phyloP scores from a whole-genome alignment of 2,888 invertebrate genomes.

The Conomelus anceps region DNA sequence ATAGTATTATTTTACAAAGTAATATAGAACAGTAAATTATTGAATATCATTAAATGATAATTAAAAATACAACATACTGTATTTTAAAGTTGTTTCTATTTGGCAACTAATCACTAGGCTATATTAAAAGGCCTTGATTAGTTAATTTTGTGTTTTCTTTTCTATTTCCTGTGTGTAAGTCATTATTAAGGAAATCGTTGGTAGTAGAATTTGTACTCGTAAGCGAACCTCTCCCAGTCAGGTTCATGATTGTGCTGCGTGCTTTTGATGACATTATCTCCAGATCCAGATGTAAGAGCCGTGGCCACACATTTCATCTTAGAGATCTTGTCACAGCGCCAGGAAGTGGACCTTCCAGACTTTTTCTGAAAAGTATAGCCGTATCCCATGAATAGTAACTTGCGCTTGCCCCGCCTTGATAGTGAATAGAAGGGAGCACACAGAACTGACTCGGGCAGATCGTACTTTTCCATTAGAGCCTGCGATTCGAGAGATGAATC shows the following conservation, averaged over 20 bases:
- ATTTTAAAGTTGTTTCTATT: no score
- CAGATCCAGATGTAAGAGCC: background rate
- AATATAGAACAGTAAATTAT: no score
- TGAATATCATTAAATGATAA: no score
- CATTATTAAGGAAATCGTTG: no score
- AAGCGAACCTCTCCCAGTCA: background rate
- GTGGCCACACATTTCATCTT: background rate
- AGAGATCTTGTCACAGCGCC: background rate
- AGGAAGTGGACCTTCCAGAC: background rate
- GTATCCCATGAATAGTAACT: background rate
- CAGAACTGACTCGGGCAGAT: background rate
- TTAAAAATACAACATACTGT: no score
- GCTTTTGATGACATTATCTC: background rate
- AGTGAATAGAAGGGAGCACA: background rate
- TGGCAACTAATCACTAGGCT: no score
- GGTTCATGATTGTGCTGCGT: background rate
- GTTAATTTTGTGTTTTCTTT: background rate
- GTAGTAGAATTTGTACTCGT: no score
- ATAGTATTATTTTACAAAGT: no score
- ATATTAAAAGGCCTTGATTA: no score
- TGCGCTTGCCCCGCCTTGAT: background rate
- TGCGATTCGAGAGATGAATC: background rate
- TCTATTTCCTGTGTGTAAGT: background rate
- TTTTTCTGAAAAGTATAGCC: background rate
- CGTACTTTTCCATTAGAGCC: background rate